Conservation (phyloP, 2,888 invertebrate species). For the Lasioglossum malachurum region DNA sequence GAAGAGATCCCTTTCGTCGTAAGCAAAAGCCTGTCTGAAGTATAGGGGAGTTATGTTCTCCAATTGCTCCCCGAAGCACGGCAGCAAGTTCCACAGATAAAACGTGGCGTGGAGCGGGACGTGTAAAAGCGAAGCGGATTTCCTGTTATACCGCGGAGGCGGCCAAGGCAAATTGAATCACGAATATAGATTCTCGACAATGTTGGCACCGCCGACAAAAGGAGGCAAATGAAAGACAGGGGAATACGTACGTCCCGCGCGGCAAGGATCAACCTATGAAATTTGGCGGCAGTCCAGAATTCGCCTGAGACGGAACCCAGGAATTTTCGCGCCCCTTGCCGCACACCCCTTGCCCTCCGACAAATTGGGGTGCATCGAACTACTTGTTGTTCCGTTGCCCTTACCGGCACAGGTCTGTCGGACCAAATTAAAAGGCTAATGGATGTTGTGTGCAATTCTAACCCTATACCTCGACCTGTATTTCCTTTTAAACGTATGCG, state of each 20-base stretch:
- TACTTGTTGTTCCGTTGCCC: constrained; percentile 17
- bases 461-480: too few relatives aligned
- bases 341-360: background rate
- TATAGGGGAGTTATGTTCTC: background rate
- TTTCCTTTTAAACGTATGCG: too few relatives aligned
- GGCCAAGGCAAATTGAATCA: constrained; percentile 62
- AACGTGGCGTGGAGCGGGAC: background rate
- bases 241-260: constrained; percentile 28
- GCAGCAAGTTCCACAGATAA: constrained; percentile 18
- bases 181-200: constrained; percentile 56
- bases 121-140: constrained; percentile 43
- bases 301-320: constrained; percentile 22
- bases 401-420: background rate
- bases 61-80: constrained; percentile 12
- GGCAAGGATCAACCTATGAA: constrained; percentile 44
- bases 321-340: constrained; percentile 8
- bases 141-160: constrained; percentile 42
- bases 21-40: background rate
- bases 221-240: constrained; percentile 48
- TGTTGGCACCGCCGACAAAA: constrained; percentile 40
- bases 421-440: too few relatives aligned
- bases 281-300: constrained; percentile 50
- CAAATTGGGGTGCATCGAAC: constrained; percentile 33
- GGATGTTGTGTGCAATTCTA: too few relatives aligned
- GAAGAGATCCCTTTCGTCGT: background rate